A percentile compares a stretch with the other conserved stretches of the same genome.
These are phyloP conservation scores for Okapia johnstoni DNA, from an alignment of 2,113 vertebrate species.

Conservation along the genomic window DNA sequence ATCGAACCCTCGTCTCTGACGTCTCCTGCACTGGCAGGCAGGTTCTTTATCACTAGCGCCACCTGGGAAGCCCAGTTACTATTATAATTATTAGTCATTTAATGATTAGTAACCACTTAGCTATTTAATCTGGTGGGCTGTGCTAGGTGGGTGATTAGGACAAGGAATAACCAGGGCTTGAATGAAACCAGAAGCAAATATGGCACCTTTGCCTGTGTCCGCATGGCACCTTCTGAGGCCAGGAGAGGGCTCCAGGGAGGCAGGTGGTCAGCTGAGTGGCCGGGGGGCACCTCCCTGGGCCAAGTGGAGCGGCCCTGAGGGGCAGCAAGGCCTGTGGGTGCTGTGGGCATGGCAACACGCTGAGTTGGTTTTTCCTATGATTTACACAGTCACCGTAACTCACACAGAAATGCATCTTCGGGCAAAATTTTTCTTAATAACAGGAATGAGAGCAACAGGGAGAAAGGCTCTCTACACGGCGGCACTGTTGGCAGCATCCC, in stretches of 20 bases:
- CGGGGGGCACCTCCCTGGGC: too few species aligned
- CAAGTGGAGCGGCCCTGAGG: background rate
- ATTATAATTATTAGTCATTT: background rate
- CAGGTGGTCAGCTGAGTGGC: background rate
- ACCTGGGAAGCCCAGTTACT: background rate
- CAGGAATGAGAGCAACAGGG: background rate
- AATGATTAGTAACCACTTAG: background rate
- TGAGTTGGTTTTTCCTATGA: background rate
- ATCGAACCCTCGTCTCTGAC: background rate
- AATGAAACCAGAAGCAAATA: accelerated
- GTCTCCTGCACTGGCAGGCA: background rate
- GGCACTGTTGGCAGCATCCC: background rate
- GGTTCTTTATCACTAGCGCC: background rate
- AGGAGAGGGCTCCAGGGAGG: accelerated
- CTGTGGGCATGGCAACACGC: accelerated
- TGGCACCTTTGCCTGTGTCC: accelerated
- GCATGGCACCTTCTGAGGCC: accelerated
- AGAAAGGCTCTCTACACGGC: background rate
- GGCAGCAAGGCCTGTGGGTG: accelerated
- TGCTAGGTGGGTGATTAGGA: accelerated
- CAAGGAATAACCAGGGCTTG: background rate
- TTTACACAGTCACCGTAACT: background rate
- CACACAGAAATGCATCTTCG: background rate
- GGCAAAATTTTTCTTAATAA: background rate
- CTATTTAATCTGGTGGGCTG: background rate